Evolutionary conservation across 92 coral and sea anemone species (phyloP), one percentile per base, ranked within the genome.

Genomic region (Galaxea fascicularis): DNA sequence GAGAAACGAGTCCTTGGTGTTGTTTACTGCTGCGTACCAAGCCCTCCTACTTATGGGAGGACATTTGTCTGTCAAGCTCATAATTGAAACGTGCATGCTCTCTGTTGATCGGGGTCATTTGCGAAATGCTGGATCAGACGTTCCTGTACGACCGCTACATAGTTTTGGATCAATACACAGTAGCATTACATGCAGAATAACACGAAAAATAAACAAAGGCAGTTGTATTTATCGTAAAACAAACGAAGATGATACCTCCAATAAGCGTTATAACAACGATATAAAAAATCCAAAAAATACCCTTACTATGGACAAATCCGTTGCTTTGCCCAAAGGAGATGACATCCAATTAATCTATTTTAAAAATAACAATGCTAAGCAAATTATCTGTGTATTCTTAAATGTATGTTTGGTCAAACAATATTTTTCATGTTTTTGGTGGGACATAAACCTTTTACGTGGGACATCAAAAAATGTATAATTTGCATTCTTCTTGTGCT

Each of bases 231-330:
- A 71, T 16, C 76, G n/a, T 29, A 44, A 44, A 44, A 49, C 49
- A 71, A 44, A 44, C 56, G 29, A 44, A 71, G 57, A 44, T 11
- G 18, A 71, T 24, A 20, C 16, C 4, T 30, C 52, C n/a, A 39
- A 57, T 8, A 51, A 13, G 35, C 58, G 58, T 31, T 45, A 26
- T 22, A 47, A 27, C 31, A 56, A 21, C 45, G 14, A 13, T 0
- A 56, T 14, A 17, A 63, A 4, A n/a, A 35, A 1, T 7, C 29
- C 66, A 35, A 25, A 59, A 31, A 22, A 31, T 16, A 18, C 51
- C 25, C 56, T 25, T 11, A 8, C 57, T 26, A 25, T 24, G 11
- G 44, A 63, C 56, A 59, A 77, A 77, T 77, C 82, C 68, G 13
- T 77, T 13, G 41, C 24, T 26, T 39, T 24, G 72, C 12, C 82